These are phyloP conservation scores for Bombus superbus DNA, from an alignment of 1,140 invertebrate species.

Conservation along the genomic window DNA sequence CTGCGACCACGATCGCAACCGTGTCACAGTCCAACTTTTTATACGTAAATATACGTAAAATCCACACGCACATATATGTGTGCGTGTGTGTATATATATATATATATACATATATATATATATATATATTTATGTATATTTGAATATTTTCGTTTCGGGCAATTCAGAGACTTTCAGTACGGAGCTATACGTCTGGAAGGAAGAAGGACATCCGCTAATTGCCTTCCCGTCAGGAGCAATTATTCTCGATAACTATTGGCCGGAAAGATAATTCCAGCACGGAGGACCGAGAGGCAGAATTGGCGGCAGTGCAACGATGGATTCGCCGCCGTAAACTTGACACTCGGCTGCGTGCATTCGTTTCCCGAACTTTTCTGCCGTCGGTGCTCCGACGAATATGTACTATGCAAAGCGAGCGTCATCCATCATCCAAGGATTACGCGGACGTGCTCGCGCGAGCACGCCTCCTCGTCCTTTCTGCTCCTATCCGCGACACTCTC, in stretches of 20 bases:
- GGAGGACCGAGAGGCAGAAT: not conserved
- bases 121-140: too few relatives aligned
- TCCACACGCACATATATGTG: accelerated
- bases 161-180: too few relatives aligned
- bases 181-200: too few relatives aligned
- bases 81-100: too few relatives aligned
- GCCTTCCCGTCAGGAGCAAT: too few relatives aligned
- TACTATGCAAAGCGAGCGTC: slow-evolving; percentile 23
- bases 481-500: slow-evolving; percentile 26
- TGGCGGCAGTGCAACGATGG: not conserved
- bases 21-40: too few relatives aligned
- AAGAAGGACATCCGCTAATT: not conserved
- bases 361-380: slow-evolving; percentile 6
- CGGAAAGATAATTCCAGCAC: not conserved
- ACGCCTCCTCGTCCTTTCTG: not conserved
- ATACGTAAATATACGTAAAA: too few relatives aligned
- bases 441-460: slow-evolving; percentile 33
- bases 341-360: not conserved
- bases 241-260: not conserved
- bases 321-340: slow-evolving; percentile 44
- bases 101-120: too few relatives aligned
- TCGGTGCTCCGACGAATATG: not conserved
- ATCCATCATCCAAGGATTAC: slow-evolving; percentile 55
- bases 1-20: not conserved
- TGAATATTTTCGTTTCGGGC: too few relatives aligned